A percentile compares a stretch with the other conserved stretches of the same genome.
Conservation (phyloP, 2,888 invertebrate genomes). For the Cheiracanthium punctorium region DNA sequence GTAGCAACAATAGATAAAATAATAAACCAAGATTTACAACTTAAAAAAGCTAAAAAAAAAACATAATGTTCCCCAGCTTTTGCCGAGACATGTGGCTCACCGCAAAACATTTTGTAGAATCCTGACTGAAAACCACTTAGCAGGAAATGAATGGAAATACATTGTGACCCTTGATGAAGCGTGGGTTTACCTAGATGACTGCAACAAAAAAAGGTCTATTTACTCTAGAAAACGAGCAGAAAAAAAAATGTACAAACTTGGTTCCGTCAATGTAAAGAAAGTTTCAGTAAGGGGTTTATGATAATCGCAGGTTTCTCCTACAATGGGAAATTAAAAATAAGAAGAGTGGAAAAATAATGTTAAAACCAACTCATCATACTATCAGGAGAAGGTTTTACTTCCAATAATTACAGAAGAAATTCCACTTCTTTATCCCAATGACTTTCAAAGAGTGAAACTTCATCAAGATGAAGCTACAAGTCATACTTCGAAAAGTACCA, state of each 20-base stretch:
- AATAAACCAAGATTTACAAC: conserved; percentile 9
- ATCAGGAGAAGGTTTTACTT: background rate
- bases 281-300: conserved; percentile 11
- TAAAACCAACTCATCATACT: background rate
- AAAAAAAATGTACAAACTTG: conserved; percentile 3
- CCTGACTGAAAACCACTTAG: background rate
- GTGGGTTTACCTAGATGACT: conserved; percentile 16
- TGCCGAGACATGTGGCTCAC: background rate
- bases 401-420: background rate
- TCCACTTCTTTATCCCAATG: background rate
- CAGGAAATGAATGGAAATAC: background rate
- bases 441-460: background rate
- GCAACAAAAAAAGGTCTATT: background rate
- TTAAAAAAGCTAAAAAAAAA: background rate
- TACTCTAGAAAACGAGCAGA: background rate
- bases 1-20: conserved; percentile 4
- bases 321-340: conserved; percentile 6
- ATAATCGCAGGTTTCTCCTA: background rate
- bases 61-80: background rate
- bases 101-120: conserved; percentile 6
- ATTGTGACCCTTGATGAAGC: background rate
- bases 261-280: conserved; percentile 9
- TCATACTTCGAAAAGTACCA: background rate
- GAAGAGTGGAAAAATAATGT: background rate
- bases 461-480: conserved; percentile 5